Base-by-base conservation (phyloP, 2,888 invertebrate species). In the Latrodectus elegans region DNA sequence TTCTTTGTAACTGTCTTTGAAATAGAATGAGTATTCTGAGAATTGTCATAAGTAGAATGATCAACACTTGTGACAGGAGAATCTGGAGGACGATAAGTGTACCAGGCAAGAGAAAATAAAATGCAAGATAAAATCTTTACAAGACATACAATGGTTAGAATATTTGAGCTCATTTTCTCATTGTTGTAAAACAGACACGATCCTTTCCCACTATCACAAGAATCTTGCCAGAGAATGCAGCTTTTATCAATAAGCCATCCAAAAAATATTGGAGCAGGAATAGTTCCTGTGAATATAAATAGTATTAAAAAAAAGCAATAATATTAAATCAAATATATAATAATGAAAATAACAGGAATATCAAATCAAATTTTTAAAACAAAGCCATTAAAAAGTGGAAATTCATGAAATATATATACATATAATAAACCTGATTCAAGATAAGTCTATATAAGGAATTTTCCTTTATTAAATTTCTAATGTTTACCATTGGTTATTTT, bases 171-270 rank as follows among this genome's bases (percentile, higher is more conserved):
- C 94, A 95, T 95, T 89, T 94, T 93, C 76, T 93, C 93, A 91
- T 95, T 95, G 91, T 96, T 95, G 90, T 96, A 96, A 76, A 95
- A 94, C 83, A 95, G 93, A 91, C 96, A 96, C 9, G 95, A 95
- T 8, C 95, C 95, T 68, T 94, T 93, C 9, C 87, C 77, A 72
- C 93, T 93, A 71, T 87, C 86, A 91, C 96, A 97, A 10, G 96
- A 95, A 90, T 95, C 95, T 91, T 97, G 97, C 97, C 98, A 98
- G 72, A 97, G 93, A 55, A 97, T 94, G 92, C 99, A 99, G 1
- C 98, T 97, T 38, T 97, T 96, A 93, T 99, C 99, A 91, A 99
- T 98, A 84, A 99, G 94, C 93, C 97, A 97, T 6, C 98, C 98
- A 93, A 98, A 98, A 74, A 98, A 93, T 89, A 98, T 97, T 1